Percentiles rank a stretch among this genome's conserved stretches.
phyloP scores from a whole-genome alignment of 1,140 invertebrate species.

The Babylonia areolata region DNA sequence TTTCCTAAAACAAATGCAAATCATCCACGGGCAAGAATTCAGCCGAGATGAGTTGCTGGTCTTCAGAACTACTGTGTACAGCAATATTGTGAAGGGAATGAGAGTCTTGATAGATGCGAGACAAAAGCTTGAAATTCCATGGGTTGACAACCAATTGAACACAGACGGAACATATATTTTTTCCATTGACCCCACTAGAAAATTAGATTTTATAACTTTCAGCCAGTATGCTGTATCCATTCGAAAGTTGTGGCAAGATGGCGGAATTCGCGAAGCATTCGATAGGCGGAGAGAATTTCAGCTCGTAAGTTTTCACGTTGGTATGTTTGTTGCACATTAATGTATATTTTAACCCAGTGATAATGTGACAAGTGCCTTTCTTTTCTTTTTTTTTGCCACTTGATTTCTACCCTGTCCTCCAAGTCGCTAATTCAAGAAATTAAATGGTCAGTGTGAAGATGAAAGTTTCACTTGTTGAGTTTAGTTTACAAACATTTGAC shows the following conservation, averaged over 20 bases:
- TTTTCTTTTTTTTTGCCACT: too few relatives aligned
- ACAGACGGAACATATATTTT: constrained; percentile 64
- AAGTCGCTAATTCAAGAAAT: too few relatives aligned
- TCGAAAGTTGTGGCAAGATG: constrained; percentile 90
- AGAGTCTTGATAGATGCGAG: constrained; percentile 96
- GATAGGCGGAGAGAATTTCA: constrained; percentile 96
- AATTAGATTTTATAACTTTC: constrained; percentile 88
- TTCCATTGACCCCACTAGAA: constrained; percentile 79
- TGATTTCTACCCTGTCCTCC: too few relatives aligned
- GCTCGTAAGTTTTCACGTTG: constrained; percentile 84
- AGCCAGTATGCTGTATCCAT: constrained; percentile 88
- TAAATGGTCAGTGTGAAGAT: too few relatives aligned
- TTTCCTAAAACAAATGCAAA: constrained; percentile 99
- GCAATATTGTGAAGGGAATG: constrained; percentile 94
- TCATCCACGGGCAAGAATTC: constrained; percentile 97
- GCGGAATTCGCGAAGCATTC: constrained; percentile 90
- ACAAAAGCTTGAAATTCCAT: constrained; percentile 93
- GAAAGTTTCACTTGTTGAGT: too few relatives aligned
- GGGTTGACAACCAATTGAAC: constrained; percentile 82
- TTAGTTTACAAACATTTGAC: too few relatives aligned
- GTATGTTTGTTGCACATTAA: too few relatives aligned
- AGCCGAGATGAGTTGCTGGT: constrained; percentile 89
- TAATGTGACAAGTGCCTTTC: too few relatives aligned
- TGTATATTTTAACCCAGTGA: too few relatives aligned
- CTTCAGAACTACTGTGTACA: constrained; percentile 92